phyloP scores from a whole-genome alignment of 2,113 vertebrate genomes.

The Psammodynastes pulverulentus region DNA sequence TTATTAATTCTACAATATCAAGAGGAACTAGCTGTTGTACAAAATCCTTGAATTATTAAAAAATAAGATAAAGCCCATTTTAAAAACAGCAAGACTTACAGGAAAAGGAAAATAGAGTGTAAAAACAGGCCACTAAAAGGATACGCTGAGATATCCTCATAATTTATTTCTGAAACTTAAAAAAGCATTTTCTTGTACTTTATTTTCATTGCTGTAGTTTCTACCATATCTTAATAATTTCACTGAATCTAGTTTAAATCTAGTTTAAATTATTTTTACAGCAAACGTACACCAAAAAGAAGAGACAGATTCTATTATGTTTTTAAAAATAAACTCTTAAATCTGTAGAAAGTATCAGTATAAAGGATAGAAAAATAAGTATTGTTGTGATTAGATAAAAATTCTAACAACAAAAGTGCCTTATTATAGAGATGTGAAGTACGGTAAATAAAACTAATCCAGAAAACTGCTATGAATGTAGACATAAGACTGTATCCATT shows the following conservation, averaged over 20 bases:
- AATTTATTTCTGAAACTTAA: background rate
- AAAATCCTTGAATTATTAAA: background rate
- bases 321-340: background rate
- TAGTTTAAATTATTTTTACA: background rate
- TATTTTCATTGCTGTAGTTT: background rate
- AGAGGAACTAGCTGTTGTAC: background rate
- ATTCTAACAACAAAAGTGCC: background rate
- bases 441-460: background rate
- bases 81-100: background rate
- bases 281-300: background rate
- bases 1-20: background rate
- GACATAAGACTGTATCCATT: background rate
- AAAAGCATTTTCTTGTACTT: background rate
- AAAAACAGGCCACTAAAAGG: background rate
- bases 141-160: background rate
- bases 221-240: background rate
- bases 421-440: background rate
- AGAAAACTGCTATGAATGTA: background rate
- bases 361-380: background rate
- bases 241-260: background rate
- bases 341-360: background rate
- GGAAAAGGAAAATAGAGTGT: background rate
- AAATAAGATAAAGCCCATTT: background rate
- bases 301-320: background rate
- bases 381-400: background rate